Percentiles rank a stretch among this genome's conserved stretches.
Conservation (phyloP, 2,113 vertebrate genomes). For the Mesoclemmys tuberculata region DNA sequence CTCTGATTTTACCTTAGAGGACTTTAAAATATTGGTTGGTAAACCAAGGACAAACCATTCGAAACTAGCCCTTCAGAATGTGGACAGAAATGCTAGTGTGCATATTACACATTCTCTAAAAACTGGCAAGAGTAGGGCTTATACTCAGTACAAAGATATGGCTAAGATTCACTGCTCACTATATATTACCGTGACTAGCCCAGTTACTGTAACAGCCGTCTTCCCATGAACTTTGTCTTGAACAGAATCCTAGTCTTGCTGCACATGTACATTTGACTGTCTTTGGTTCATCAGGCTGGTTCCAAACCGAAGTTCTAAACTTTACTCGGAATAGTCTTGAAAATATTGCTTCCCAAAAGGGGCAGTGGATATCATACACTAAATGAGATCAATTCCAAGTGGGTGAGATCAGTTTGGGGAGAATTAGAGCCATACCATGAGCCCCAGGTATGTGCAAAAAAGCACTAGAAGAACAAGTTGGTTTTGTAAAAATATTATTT, state of each 20-base stretch:
- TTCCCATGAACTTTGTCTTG: background rate
- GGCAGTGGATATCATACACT: too few species aligned
- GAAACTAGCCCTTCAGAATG: background rate
- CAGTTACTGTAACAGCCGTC: background rate
- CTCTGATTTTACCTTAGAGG: background rate
- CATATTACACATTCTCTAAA: background rate
- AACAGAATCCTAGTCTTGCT: background rate
- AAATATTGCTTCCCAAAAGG: background rate
- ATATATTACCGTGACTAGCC: background rate
- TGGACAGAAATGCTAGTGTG: background rate
- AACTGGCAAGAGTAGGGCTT: background rate
- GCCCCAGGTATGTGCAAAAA: background rate
- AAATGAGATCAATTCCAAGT: background rate
- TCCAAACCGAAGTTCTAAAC: background rate
- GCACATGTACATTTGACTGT: background rate
- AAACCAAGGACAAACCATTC: background rate
- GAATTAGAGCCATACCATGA: fast-evolving
- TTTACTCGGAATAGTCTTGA: background rate
- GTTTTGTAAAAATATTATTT: background rate
- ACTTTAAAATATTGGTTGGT: background rate
- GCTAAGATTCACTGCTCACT: background rate
- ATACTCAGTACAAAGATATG: background rate
- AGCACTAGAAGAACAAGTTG: background rate
- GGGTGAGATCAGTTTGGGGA: background rate
- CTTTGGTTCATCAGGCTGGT: background rate